phyloP scores from a whole-genome alignment of 1,140 invertebrate species.

The Cotesia chilonis region DNA sequence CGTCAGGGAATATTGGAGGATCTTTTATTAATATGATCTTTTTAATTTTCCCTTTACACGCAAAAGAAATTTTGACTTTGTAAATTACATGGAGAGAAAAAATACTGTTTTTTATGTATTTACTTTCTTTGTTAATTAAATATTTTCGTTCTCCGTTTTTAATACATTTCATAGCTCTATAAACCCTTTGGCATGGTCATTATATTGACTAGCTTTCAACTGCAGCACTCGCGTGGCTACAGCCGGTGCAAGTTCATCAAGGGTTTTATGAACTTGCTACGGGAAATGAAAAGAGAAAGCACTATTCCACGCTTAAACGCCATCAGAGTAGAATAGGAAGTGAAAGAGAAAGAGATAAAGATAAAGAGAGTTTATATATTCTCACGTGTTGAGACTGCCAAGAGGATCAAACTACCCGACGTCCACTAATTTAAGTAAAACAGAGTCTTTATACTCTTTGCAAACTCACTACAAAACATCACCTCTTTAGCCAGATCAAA shows the following conservation, averaged over 20 bases:
- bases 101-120: neutral
- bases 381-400: slow-evolving; percentile 6
- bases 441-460: slow-evolving; percentile 20
- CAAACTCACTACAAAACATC: neutral
- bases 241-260: slow-evolving; percentile 25
- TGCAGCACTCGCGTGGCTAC: slow-evolving; percentile 16
- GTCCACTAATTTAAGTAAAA: slow-evolving; percentile 33
- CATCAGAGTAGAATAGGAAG: neutral
- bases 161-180: neutral
- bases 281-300: slow-evolving; percentile 21
- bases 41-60: neutral
- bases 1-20: slow-evolving; percentile 13
- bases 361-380: slow-evolving; percentile 7
- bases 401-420: slow-evolving; percentile 4
- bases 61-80: neutral
- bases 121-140: neutral
- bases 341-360: slow-evolving; percentile 2
- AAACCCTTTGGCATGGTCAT: slow-evolving; percentile 8
- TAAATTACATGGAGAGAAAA: too few relatives aligned
- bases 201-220: slow-evolving; percentile 26
- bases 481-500: neutral
- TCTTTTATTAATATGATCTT: neutral
- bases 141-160: neutral
- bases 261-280: slow-evolving; percentile 25
- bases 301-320: too few relatives aligned